Evolutionary conservation across 1,140 invertebrate genomes (phyloP), one percentile per base, ranked within the genome.

Genomic region (Drosophila eugracilis): DNA sequence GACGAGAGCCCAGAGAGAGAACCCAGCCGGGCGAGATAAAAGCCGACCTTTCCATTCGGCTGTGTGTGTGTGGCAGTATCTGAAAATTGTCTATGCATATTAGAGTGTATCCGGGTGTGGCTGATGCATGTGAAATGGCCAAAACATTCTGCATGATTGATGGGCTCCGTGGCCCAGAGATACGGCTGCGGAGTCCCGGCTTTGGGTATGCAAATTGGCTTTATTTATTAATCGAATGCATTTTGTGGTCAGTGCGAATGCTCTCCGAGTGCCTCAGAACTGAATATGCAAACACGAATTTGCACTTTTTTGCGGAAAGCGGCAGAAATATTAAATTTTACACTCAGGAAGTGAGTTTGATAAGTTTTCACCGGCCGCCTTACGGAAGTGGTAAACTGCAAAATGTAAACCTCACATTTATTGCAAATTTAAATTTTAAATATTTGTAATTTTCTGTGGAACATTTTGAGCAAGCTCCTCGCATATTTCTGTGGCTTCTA

Each of bases 71-170:
- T n/a, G n/a, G 17, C 30, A 36, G 28, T 72, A 54, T 74, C 62
- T 54, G 37, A 15, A 45, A 21, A 74, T 55, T 42, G 41, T 47
- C 28, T 37, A 50, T 47, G 34, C 54, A 41, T 41, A 52, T 50
- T 32, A 28, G 28, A 37, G 30, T 44, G 32, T 48, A 44, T 60
- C 41, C 24, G 26, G 24, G 39, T 60, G 60, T 45, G 41, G 41
- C 54, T 44, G 22, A 49, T 70, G 67, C 45, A 86, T 80, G 62
- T 59, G 48, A 76, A 59, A 54, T 75, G 47, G 30, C 42, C 30
- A 42, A 60, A 54, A 44, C 28, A 30, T 62, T 58, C 48, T 86
- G 50, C 73, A 86, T 81, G 67, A 86, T 77, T 77, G 73, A 85
- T 86, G 66, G 30, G 17, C 47, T 53, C n/a, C 24, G 26, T 49